These are phyloP conservation scores for Synergus gifuensis DNA, from an alignment of 2,888 invertebrate genomes.

Conservation along the genomic window DNA sequence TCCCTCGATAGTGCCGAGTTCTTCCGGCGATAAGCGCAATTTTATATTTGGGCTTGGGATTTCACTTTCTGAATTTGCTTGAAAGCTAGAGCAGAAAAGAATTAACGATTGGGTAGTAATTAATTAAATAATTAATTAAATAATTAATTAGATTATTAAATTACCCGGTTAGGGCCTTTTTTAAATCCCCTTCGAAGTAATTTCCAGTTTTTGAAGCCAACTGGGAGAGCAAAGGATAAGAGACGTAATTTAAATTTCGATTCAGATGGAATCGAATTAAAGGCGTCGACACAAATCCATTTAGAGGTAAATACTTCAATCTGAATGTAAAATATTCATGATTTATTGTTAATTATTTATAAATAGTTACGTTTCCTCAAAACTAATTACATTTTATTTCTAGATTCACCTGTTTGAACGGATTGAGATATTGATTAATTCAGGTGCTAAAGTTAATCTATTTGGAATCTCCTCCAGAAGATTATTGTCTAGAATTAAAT, in stretches of 20 bases:
- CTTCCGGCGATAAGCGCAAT: constrained; percentile 56
- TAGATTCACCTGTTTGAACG: constrained; percentile 69
- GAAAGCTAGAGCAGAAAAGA: constrained; percentile 58
- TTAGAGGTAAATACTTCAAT: constrained; percentile 70
- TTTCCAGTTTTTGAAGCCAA: constrained; percentile 57
- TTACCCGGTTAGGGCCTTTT: constrained; percentile 61
- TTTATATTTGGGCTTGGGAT: constrained; percentile 51
- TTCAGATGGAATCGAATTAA: constrained; percentile 68
- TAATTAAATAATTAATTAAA: constrained; percentile 43
- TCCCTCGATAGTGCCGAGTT: constrained; percentile 46
- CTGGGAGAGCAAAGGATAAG: constrained; percentile 69
- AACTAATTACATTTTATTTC: neutral
- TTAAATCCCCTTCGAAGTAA: constrained; percentile 47
- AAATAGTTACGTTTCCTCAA: neutral
- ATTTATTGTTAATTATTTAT: constrained; percentile 9
- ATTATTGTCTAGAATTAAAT: constrained; percentile 69
- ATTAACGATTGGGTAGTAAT: constrained; percentile 6
- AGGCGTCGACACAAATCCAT: constrained; percentile 69
- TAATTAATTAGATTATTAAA: constrained; percentile 38
- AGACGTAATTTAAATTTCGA: constrained; percentile 69
- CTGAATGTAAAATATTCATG: constrained; percentile 38
- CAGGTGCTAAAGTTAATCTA: constrained; percentile 66
- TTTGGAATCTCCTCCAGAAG: constrained; percentile 70
- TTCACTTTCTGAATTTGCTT: constrained; percentile 46
- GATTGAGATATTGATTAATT: constrained; percentile 65